A percentile compares a stretch with the other conserved stretches of the same genome.
Conservation (phyloP, 2,113 vertebrate genomes). For the Oxyruncus cristatus region DNA sequence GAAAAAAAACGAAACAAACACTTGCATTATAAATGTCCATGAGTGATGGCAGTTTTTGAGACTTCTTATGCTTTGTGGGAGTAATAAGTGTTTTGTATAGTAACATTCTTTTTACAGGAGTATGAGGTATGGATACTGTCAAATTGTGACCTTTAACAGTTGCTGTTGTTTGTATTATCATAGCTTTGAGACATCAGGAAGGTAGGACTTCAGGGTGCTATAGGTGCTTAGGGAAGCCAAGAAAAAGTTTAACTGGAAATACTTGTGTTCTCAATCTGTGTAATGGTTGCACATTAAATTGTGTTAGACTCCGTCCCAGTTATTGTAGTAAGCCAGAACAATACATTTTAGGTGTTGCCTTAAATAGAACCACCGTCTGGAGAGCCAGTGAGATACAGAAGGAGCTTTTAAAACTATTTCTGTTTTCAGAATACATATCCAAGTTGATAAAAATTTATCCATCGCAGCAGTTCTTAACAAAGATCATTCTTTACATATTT, state of each 20-base stretch:
- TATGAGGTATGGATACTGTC: neutral
- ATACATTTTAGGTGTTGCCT: neutral
- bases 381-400: neutral
- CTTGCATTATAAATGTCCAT: neutral
- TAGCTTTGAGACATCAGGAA: neutral
- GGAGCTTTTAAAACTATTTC: neutral
- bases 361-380: neutral
- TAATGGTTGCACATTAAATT: neutral
- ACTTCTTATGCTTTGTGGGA: neutral
- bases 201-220: neutral
- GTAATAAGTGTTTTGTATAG: neutral
- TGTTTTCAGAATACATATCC: neutral
- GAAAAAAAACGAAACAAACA: neutral
- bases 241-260: neutral
- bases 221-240: neutral
- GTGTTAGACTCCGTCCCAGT: conserved; percentile 6
- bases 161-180: neutral
- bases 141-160: neutral
- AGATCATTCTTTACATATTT: neutral
- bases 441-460: neutral
- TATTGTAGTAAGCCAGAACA: conserved; percentile 29
- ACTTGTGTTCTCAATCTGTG: neutral
- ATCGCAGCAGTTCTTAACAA: neutral
- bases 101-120: neutral
- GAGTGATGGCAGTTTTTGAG: neutral